phyloP scores from a whole-genome alignment of 2,797 vertebrate species.

The Artibeus jamaicensis region DNA sequence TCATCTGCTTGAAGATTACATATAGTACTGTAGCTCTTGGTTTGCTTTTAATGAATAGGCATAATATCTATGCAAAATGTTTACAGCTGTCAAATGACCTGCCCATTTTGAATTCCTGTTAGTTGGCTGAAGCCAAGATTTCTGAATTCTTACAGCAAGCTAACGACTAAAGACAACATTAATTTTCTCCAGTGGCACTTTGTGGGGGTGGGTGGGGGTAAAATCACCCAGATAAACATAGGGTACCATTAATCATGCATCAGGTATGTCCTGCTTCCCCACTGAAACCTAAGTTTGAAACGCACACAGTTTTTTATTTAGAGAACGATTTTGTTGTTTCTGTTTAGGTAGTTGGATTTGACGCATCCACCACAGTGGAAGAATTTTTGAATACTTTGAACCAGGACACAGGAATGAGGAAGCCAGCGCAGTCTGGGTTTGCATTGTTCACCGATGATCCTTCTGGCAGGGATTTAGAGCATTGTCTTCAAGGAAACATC shows the following conservation, averaged over 20 bases:
- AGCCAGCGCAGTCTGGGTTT: conserved; percentile 92
- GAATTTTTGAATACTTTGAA: conserved; percentile 96
- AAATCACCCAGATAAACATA: not conserved
- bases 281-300: not conserved
- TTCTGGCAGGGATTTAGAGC: conserved; percentile 92
- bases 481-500: conserved; percentile 93
- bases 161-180: not conserved
- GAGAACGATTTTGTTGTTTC: conserved; percentile 49
- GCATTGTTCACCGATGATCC: conserved; percentile 96
- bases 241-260: not conserved
- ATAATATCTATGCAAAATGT: not conserved
- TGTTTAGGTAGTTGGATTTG: conserved; percentile 95
- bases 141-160: conserved; percentile 14
- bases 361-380: conserved; percentile 97
- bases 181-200: not conserved
- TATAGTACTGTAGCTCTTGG: not conserved
- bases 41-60: conserved; percentile 5
- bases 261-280: not conserved
- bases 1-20: not conserved
- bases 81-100: not conserved
- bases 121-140: conserved; percentile 18
- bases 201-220: not conserved
- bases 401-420: conserved; percentile 95
- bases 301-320: not conserved
- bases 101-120: conserved; percentile 35